These are phyloP conservation scores for Chelonoidis abingdonii DNA, from an alignment of 2,113 vertebrate species.

Conservation along the genomic window DNA sequence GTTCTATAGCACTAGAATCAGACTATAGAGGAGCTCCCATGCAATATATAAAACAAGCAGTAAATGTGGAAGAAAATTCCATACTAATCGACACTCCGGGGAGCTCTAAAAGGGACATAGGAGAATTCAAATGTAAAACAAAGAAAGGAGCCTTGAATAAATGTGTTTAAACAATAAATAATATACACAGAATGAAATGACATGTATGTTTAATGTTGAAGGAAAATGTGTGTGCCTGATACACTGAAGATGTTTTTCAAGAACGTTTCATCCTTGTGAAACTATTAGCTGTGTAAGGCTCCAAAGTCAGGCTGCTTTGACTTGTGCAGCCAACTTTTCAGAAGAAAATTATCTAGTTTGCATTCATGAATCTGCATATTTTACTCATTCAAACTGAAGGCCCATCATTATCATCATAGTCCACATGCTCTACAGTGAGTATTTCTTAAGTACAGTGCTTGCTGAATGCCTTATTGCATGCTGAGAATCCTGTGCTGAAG, in stretches of 20 bases:
- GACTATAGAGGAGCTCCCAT: not conserved
- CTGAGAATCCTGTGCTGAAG: not conserved
- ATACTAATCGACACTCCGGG: not conserved
- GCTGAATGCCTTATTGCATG: not conserved
- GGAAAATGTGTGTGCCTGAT: not conserved
- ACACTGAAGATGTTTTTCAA: slow-evolving; percentile 15
- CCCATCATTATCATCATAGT: not conserved
- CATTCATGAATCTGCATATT: not conserved
- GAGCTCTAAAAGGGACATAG: not conserved
- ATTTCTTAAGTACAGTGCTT: not conserved
- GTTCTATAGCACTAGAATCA: not conserved
- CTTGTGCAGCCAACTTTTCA: not conserved
- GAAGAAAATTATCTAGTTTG: not conserved
- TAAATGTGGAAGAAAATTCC: not conserved
- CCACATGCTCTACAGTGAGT: not conserved
- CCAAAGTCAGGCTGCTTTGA: slow-evolving; percentile 5
- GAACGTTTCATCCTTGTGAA: not conserved
- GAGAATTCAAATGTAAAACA: not conserved
- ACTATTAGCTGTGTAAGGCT: not conserved
- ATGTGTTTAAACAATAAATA: slow-evolving; percentile 14
- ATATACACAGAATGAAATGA: slow-evolving; percentile 1
- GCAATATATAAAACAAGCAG: not conserved
- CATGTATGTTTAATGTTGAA: not conserved
- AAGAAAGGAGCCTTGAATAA: slow-evolving; percentile 19
- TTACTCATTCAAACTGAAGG: slow-evolving; percentile 1